phyloP scores from a whole-genome alignment of 2,113 vertebrate species.

The Eira barbara region DNA sequence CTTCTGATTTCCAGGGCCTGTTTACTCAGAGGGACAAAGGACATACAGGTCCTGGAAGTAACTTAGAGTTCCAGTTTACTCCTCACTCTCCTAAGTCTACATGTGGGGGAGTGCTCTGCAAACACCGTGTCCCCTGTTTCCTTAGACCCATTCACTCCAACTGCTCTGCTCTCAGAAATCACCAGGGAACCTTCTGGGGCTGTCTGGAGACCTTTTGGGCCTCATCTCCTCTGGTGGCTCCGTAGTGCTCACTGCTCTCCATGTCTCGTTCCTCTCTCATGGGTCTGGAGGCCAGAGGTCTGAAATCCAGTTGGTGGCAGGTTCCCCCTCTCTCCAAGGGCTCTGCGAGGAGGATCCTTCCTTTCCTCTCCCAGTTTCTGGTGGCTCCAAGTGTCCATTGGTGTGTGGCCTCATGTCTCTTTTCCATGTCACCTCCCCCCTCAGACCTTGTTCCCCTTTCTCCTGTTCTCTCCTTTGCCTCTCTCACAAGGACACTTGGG shows the following conservation, averaged over 20 bases:
- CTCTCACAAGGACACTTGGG: background rate
- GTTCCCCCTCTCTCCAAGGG: accelerated
- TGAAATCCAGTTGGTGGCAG: background rate
- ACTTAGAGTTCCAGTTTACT: background rate
- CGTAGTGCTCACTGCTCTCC: background rate
- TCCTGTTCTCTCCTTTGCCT: background rate
- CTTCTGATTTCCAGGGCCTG: background rate
- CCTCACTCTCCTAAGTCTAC: background rate
- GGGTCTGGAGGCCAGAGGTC: background rate
- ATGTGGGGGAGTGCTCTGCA: background rate
- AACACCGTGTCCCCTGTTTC: background rate
- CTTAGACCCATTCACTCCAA: background rate
- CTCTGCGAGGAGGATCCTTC: background rate
- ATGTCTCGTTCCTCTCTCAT: background rate
- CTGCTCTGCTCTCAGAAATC: background rate
- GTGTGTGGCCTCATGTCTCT: too few relatives aligned
- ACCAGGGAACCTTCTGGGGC: background rate
- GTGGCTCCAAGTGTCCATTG: background rate
- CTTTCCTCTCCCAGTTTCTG: background rate
- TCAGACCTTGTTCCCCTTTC: background rate
- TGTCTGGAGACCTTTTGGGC: background rate
- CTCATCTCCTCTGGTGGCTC: background rate
- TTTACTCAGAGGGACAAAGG: background rate
- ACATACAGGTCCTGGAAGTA: background rate
- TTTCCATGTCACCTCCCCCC: background rate